Base-by-base conservation (phyloP, 2,113 vertebrate genomes). In the Hylia prasina region DNA sequence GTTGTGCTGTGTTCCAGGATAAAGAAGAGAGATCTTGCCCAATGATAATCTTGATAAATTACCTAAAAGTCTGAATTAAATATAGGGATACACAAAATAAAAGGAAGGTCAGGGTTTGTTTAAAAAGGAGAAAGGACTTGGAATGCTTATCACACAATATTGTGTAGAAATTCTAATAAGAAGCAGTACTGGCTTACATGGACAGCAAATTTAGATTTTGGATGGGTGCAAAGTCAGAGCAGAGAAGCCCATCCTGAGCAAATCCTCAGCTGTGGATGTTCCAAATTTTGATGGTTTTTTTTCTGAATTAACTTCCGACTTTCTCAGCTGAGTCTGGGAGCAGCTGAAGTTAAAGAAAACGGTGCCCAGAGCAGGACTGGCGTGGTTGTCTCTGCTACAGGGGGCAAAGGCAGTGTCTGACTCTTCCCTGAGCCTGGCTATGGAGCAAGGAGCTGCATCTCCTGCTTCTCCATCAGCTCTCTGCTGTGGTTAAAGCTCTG, bases 321-420 rank as follows among this genome's bases (percentile, higher is more conserved):
- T 70, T 45, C 54, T 77, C 63, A 40, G 15, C 69, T 77, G n/a
- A 3, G 4, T 60, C 35, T 73, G 33, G 42, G 70, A 90, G 14
- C 7, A 33, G 57, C 22, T 7, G 2, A 24, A 66, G 37, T 63
- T 35, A 58, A 78, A 79, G 1, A 1, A 42, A 65, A n/a, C 14
- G 9, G 3, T 66, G 27, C 15, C 60, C 12, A 21, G 57, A 44
- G 44, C 25, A 54, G n/a, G 51, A 30, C 22, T 23, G n/a, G 57
- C 10, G 1, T 6, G 8, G 30, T 2, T 37, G 17, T 9, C 11
- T 56, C 24, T 57, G 18, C 44, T 35, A 1, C 12, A 17, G 45
- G 42, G 4, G 28, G 15, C 28, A 39, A 66, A 58, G 40, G 21
- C 24, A 35, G 39, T 0, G 3, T 9, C 11, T 31, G 24, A 1